Evolutionary conservation across 2,888 invertebrate species (phyloP), one percentile per base, ranked within the genome.

Genomic region (Leptarthrus brevirostris): DNA sequence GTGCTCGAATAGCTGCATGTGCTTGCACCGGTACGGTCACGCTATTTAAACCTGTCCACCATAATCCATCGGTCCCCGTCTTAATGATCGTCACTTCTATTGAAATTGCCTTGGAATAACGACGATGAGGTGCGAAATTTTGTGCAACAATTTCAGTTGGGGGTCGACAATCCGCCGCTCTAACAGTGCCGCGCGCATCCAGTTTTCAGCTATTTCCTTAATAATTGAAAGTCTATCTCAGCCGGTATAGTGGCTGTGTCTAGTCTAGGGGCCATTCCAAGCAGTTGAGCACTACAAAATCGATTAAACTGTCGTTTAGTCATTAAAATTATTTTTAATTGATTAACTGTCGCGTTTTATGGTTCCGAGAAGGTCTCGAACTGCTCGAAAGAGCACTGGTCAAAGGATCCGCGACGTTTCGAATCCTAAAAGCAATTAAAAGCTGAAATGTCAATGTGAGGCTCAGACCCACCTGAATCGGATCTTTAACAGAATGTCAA

Each of bases 341-440:
- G 66, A 66, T 66, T 66, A 66, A 66, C 61, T 61, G 61, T 47
- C 47, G 49, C 14, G 18, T 66, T 66, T 66, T 66, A 66, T 66
- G 10, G 16, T 26, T 49, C 24, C 30, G 14, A 26, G 47, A 47
- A 24, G 30, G 24, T 4, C 6, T 34, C 20, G 18, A 10, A n/a
- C n/a, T n/a, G n/a, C n/a, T n/a, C n/a, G n/a, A 3, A 4, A 53
- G 20, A 3, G 53, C 2, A 22, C 5, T 22, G 14, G 53, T 16
- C 36, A 40, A 10, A 34, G 40, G 40, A 22, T 40, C 61, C 34
- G 18, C 36, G 16, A 44, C 16, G n/a, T n/a, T n/a, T n/a, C n/a
- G n/a, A n/a, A n/a, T n/a, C n/a, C n/a, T n/a, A n/a, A n/a, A 2
- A 53, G 66, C 10, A 14, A 49, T 66, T 24, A n/a, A 47, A 66